Percentiles rank a stretch among this genome's conserved stretches.
Conservation (phyloP, 2,888 invertebrate genomes). For the Amiota communis region DNA sequence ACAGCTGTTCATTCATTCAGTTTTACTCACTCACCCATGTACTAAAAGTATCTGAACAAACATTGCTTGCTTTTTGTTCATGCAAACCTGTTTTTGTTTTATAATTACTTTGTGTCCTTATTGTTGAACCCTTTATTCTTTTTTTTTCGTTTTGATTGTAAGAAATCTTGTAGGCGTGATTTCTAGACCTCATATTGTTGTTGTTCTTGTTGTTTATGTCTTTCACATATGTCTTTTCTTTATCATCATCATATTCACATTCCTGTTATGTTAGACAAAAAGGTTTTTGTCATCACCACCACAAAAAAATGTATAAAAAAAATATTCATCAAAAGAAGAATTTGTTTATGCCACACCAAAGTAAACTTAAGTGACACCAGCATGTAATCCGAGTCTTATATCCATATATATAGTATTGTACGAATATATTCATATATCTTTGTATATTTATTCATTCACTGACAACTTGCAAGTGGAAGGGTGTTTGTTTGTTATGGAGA, state of each 20-base stretch:
- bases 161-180: too few species aligned
- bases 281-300: conserved; percentile 1
- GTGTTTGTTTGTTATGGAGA: too few species aligned
- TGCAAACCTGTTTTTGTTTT: too few species aligned
- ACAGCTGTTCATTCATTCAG: neutral
- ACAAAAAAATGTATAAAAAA: neutral
- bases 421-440: neutral
- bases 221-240: neutral
- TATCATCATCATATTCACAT: neutral
- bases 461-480: too few species aligned
- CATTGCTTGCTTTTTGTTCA: too few species aligned
- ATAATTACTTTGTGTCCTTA: too few species aligned
- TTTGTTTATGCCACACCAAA: neutral
- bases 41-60: too few species aligned
- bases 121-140: too few species aligned
- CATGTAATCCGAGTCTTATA: conserved; percentile 60
- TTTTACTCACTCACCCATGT: too few species aligned
- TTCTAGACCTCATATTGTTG: neutral
- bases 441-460: neutral
- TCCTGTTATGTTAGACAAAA: conserved; percentile 6
- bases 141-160: too few species aligned
- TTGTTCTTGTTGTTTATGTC: neutral
- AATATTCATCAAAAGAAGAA: neutral
- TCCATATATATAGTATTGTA: conserved; percentile 10
- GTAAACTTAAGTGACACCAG: conserved; percentile 36